Conservation (phyloP, 2,888 invertebrate genomes). For the Drosophila affinis region DNA sequence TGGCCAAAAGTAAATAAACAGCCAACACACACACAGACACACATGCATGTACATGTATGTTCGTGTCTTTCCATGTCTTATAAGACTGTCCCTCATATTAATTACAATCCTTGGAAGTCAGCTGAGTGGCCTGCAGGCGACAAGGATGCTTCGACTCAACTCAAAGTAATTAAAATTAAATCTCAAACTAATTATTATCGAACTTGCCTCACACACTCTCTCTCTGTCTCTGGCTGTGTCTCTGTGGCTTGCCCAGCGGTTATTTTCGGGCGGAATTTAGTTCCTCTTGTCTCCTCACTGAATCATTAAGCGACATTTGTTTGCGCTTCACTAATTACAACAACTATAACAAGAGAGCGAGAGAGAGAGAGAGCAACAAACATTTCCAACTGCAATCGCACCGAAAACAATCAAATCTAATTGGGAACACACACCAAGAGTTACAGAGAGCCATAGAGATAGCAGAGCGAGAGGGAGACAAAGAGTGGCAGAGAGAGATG, state of each 20-base stretch:
- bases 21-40: slow-evolving; percentile 26
- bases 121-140: slow-evolving; percentile 57
- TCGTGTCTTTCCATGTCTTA: slow-evolving; percentile 23
- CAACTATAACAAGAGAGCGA: slow-evolving; percentile 41
- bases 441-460: slow-evolving; percentile 3
- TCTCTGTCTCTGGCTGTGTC: slow-evolving; percentile 12
- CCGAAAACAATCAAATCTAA: slow-evolving; percentile 81
- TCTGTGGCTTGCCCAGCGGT: slow-evolving; percentile 57
- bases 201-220: slow-evolving; percentile 47
- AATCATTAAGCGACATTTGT: slow-evolving; percentile 80
- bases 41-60: not conserved
- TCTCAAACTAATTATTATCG: slow-evolving; percentile 79
- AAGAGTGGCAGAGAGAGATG: not conserved
- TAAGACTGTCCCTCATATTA: slow-evolving; percentile 54
- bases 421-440: slow-evolving; percentile 70
- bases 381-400: slow-evolving; percentile 67
- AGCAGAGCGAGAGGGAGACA: not conserved
- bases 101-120: slow-evolving; percentile 71
- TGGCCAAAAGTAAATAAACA: slow-evolving; percentile 49
- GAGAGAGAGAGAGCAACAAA: slow-evolving; percentile 34
- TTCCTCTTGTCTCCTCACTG: slow-evolving; percentile 46
- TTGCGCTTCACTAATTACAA: slow-evolving; percentile 80
- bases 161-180: slow-evolving; percentile 80
- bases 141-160: slow-evolving; percentile 35
- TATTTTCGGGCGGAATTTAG: slow-evolving; percentile 51